phyloP scores from a whole-genome alignment of 2,113 vertebrate genomes.

The Cathartes aura region DNA sequence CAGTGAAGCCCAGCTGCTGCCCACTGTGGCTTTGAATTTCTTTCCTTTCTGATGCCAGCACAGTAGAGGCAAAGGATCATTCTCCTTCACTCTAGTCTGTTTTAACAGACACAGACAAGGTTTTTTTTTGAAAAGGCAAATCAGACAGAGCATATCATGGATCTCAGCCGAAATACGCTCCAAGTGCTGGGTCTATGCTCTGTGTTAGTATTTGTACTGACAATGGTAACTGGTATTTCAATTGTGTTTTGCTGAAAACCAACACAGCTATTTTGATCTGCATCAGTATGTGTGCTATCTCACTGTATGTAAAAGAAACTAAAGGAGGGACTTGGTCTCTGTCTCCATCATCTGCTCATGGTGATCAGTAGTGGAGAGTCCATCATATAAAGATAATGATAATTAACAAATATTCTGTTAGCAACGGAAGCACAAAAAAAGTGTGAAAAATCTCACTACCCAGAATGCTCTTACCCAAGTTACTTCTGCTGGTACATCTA shows the following conservation, averaged over 20 bases:
- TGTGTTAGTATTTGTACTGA: not conserved
- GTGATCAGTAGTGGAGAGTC: not conserved
- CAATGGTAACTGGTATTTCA: not conserved
- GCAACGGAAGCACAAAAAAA: not conserved
- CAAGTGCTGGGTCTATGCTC: not conserved
- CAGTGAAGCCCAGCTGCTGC: not conserved
- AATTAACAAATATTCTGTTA: not conserved
- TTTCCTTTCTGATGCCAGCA: not conserved
- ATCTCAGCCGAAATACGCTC: not conserved
- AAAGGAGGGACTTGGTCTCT: not conserved
- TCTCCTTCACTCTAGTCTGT: not conserved
- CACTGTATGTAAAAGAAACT: not conserved
- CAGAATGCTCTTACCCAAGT: not conserved
- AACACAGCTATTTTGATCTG: not conserved
- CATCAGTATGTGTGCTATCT: not conserved
- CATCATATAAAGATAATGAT: not conserved
- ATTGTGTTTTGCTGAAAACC: not conserved
- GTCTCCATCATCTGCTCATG: not conserved
- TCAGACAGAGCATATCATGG: not conserved
- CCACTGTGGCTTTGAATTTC: not conserved
- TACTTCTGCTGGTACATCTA: not conserved
- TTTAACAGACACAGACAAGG: not conserved
- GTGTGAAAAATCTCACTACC: not conserved
- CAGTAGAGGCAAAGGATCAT: not conserved
- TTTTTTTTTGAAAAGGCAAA: not conserved